Percentiles rank a stretch among this genome's conserved stretches.
Conservation (phyloP, 30 jellyfish, hydroid and myxozoan genomes). For the Euphysa ruthae region DNA sequence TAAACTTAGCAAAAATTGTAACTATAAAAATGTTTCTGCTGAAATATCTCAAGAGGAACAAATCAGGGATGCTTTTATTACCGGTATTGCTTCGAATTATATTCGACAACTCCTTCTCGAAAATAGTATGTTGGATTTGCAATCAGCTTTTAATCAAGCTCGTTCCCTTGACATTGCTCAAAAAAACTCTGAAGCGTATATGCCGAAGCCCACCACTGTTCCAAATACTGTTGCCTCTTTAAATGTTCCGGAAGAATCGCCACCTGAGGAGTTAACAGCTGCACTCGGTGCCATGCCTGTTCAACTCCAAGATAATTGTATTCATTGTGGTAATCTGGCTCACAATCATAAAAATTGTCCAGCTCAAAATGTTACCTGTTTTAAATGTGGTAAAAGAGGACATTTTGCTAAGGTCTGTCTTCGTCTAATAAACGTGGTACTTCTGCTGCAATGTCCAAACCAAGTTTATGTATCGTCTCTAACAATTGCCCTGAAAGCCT, state of each 20-base stretch:
- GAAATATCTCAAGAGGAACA: constrained; percentile 28
- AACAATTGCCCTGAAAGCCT: constrained; percentile 18
- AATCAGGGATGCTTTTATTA: constrained; percentile 37
- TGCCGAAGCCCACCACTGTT: neutral
- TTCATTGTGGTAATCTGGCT: no score
- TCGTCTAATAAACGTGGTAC: no score
- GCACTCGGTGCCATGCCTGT: constrained; percentile 11
- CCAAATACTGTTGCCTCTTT: neutral
- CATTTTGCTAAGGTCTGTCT: constrained; percentile 30
- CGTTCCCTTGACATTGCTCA: constrained; percentile 43
- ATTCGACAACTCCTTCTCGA: constrained; percentile 52
- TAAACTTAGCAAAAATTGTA: constrained; percentile 14
- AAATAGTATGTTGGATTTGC: constrained; percentile 10
- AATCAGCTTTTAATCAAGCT: constrained; percentile 32
- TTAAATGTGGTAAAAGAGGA: constrained; percentile 31
- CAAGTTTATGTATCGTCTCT: neutral
- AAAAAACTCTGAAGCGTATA: constrained; percentile 17
- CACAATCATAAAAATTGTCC: constrained; percentile 17
- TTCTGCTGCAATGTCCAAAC: no score
- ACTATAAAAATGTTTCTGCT: constrained; percentile 32
- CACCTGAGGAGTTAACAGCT: neutral
- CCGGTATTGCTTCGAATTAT: constrained; percentile 21
- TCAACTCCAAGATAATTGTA: no score
- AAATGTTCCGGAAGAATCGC: neutral
- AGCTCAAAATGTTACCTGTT: constrained; percentile 14